Evolutionary conservation across 1,140 invertebrate species (phyloP), one percentile per base, ranked within the genome.

Genomic region (Cherax destructor): DNA sequence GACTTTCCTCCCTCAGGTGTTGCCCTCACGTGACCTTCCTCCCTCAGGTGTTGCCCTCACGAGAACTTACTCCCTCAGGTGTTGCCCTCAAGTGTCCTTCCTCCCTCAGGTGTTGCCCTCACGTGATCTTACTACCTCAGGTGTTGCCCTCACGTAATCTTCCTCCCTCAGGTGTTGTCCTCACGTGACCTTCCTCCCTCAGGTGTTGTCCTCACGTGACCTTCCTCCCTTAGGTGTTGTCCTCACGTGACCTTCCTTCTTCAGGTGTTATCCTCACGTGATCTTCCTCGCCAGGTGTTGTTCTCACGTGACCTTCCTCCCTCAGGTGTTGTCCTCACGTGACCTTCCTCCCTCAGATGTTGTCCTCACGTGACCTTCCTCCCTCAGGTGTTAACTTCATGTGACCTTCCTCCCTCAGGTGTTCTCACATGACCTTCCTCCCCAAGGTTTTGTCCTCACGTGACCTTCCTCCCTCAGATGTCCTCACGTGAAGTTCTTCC

Each of bases 1-100:
- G 10, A 50, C 59, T 16, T 86, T 41, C 30, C 30, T 69, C 59
- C 95, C 96, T 56, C 95, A 98, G 97, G 96, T 98, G 92, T 98
- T 98, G 30, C 30, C 30, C 30, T 41, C 30, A 41, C 30, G 30
- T 41, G 30, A 41, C 30, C 30, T 41, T 41, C 30, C 30, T 69
- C 59, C 95, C 96, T 2, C 30, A 41, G 30, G 30, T 41, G 30
- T 41, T 41, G 30, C 3, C 52, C 13, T 10, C 52, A 10, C 13
- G 3, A 1, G 13, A 13, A 0, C 13, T 56, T 41, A 0, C 30
- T 10, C 52, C 52, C 52, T 56, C 7, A 13, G 13, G 52, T 56
- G 52, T 56, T 56, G 7, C 3, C 13, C 1, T 56, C 52, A 7
- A 0, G 7, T 56, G 52, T 1, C 7, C 7, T 7, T 56, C 7